Conservation (phyloP, 2,888 invertebrate genomes). For the Therioaphis trifolii region DNA sequence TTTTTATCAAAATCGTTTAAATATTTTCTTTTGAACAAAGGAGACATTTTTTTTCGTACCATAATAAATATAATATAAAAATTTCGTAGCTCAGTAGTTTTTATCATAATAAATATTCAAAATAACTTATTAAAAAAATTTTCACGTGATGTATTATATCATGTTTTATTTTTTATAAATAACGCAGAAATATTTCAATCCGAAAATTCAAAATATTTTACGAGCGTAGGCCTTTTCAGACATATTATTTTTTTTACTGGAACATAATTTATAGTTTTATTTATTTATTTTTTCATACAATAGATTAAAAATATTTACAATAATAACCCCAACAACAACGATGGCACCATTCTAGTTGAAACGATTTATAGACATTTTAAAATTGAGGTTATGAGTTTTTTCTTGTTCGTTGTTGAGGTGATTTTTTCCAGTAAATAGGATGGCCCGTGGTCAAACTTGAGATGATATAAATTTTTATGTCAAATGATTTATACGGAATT, state of each 20-base stretch:
- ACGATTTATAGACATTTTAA: conserved; percentile 26
- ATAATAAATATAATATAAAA: too few species aligned
- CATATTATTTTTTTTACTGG: not conserved
- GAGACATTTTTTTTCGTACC: too few species aligned
- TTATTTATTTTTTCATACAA: not conserved
- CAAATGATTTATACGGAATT: conserved; percentile 35
- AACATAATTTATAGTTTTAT: conserved; percentile 5
- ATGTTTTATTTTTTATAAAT: too few species aligned
- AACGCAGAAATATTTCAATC: not conserved
- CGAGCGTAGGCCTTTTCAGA: not conserved
- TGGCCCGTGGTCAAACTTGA: not conserved
- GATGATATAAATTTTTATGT: conserved; percentile 17
- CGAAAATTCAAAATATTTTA: not conserved
- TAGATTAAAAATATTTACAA: conserved; percentile 13
- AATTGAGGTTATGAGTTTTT: conserved; percentile 37
- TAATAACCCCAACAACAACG: not conserved
- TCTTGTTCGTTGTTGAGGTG: not conserved
- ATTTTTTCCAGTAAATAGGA: not conserved
- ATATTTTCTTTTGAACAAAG: too few species aligned
- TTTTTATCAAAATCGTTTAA: too few species aligned
- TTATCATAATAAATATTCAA: too few species aligned
- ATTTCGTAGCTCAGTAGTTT: too few species aligned
- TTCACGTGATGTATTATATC: not conserved
- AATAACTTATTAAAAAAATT: too few species aligned
- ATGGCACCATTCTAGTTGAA: not conserved